Evolutionary conservation across 1,140 invertebrate species (phyloP), one percentile per base, ranked within the genome.

Genomic region (Drosophila repleta): DNA sequence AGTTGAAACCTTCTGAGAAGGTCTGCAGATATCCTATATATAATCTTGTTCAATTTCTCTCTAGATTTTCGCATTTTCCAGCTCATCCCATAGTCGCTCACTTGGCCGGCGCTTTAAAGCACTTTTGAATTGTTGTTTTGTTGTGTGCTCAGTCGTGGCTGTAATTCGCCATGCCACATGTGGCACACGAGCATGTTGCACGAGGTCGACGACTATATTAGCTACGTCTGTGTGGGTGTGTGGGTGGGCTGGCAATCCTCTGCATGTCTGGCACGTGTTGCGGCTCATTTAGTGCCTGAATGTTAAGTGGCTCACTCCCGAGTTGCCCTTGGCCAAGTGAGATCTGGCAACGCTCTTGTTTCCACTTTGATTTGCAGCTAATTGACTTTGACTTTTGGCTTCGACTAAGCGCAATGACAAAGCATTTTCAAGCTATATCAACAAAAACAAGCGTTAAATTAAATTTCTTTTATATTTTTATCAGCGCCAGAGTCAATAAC

Each of bases 401-500:
- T 21, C n/a, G 4, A 26, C 71, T 57, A 74, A 69, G 61, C 37
- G 26, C 65, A 62, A 67, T 83, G 79, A 82, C 75, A 65, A n/a
- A 32, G 20, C 79, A 35, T 35, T 35, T 35, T 35, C n/a, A n/a
- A n/a, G 32, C 3, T 11, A 0, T 43, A 43, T 43, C 15, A 43
- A 35, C 32, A 35, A 35, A 8, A 35, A 35, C 10, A 11, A 3
- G 10, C 11, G 2, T 35, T 35, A 29, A 56, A 64, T 70, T 37
- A 37, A 66, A 49, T 48, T 49, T 52, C 63, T n/a, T 11, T 61
- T 10, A 11, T 35, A 11, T 35, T 46, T 87, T 88, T 88, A 87
- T 87, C 83, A 82, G 83, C 82, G 51, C 61, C 76, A 85, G 57
- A 87, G 82, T 85, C 82, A 87, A 87, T 85, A 85, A 81, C 81